Evolutionary conservation across 1,140 invertebrate genomes (phyloP), one percentile per base, ranked within the genome.

Genomic region (Doryteuthis pealeii): DNA sequence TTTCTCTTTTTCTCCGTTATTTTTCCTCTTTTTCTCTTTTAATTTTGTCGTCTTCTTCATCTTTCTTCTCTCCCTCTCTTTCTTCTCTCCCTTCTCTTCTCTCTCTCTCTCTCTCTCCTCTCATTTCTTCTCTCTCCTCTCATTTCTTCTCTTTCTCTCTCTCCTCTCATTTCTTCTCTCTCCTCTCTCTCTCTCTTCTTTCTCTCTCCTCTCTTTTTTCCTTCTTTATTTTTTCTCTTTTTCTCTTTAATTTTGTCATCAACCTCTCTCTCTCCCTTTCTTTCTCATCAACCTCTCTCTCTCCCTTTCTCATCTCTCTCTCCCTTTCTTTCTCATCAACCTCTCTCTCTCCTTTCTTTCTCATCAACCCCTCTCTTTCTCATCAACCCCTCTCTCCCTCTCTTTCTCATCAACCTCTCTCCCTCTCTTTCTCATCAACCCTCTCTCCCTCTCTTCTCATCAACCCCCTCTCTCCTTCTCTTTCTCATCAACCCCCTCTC

Each of bases 51-150:
- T n/a, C 45, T 49, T 49, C 45, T 49, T 49, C 45, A 22, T 49
- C 45, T 49, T 49, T 22, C 22, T 49, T 49, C 10, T 49, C 45
- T 49, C 22, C 45, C 22, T 49, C 45, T 49, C 22, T 22, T 49
- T 12, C 45, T 49, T 49, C 45, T 49, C 10, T 22, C 22, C 22
- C 45, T 49, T 49, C 45, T 49, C 22, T 49, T 49, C 45, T 49
- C 45, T 49, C 45, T 49, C 45, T 49, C 45, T 49, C 45, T 49
- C 45, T 49, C 45, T 49, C 45, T 49, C 45, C n/a, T 49, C 45
- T 49, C 45, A 15, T 49, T 49, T 12, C 45, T 15, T 49, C 22
- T 49, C 45, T 49, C 45, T 49, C 22, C 45, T 49, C 45, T 49
- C 45, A 49, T 49, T 49, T 1, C 22, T 22, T 49, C 45, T 49